Evolutionary conservation across 2,888 invertebrate species (phyloP).

Genomic region (Copidosoma aretas): DNA sequence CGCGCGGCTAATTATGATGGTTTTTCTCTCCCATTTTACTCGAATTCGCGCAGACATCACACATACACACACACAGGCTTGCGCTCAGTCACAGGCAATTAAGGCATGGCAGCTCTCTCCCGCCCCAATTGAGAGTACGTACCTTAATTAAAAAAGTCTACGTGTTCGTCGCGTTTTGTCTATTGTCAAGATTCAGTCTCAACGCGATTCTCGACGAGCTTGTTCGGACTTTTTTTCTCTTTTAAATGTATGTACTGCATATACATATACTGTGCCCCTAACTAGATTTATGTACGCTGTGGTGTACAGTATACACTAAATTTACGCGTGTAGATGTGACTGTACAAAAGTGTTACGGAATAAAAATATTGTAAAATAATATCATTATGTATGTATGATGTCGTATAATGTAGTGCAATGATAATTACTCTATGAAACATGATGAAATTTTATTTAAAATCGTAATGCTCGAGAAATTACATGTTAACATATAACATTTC

Average conservation of each 20-base stretch:
- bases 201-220: constrained; percentile 31
- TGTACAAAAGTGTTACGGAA: too few species aligned
- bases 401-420: too few species aligned
- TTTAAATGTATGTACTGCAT: constrained; percentile 1
- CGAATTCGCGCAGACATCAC: background rate
- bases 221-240: constrained; percentile 18
- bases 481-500: too few species aligned
- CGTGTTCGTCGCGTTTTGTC: constrained; percentile 30
- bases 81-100: background rate
- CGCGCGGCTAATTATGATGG: background rate
- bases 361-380: too few species aligned
- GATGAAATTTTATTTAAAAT: too few species aligned
- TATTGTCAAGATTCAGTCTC: constrained; percentile 24
- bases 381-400: too few species aligned
- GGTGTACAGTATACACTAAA: too few species aligned
- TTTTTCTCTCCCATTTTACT: background rate
- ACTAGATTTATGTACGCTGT: too few species aligned
- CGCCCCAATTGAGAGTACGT: constrained; percentile 41
- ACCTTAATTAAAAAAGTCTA: constrained; percentile 40
- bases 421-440: too few species aligned
- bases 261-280: constrained; percentile 11
- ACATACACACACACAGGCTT: background rate
- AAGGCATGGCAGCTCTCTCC: constrained; percentile 5
- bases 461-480: too few species aligned
- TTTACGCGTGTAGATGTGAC: background rate